A percentile compares a stretch with the other conserved stretches of the same genome.
phyloP scores from a whole-genome alignment of 2,797 vertebrate genomes.

The Falco berigora region DNA sequence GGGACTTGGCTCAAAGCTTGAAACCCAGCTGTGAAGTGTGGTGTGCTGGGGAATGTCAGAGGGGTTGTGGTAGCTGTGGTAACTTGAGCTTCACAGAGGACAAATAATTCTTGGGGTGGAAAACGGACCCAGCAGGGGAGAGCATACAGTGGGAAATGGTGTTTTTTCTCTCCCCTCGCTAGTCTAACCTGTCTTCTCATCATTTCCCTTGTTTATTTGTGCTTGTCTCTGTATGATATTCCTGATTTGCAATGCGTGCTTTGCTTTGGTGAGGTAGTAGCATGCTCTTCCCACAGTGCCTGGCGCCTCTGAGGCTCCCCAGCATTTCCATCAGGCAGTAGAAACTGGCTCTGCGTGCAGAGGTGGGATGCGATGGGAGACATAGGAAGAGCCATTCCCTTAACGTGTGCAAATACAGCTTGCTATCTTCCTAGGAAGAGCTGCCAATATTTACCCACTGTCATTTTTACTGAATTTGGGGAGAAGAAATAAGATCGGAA shows the following conservation, averaged over 20 bases:
- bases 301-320: fast-evolving
- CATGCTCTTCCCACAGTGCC: neutral
- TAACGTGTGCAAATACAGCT: constrained; percentile 75
- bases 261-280: neutral
- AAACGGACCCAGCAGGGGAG: neutral
- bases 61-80: neutral
- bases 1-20: constrained; percentile 2
- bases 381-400: constrained; percentile 44
- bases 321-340: neutral
- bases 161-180: neutral
- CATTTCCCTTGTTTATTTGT: neutral
- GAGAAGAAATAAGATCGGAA: constrained; percentile 90
- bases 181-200: neutral
- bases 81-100: neutral
- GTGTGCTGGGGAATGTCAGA: neutral
- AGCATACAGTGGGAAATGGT: neutral
- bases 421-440: constrained; percentile 93
- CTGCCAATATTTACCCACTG: constrained; percentile 95
- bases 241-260: neutral
- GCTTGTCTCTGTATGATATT: neutral
- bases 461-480: constrained; percentile 94
- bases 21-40: constrained; percentile 21
- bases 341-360: neutral
- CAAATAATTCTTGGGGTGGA: neutral
- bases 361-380: neutral